Evolutionary conservation across 2,888 invertebrate genomes (phyloP).

Genomic region (Eledone cirrhosa): DNA sequence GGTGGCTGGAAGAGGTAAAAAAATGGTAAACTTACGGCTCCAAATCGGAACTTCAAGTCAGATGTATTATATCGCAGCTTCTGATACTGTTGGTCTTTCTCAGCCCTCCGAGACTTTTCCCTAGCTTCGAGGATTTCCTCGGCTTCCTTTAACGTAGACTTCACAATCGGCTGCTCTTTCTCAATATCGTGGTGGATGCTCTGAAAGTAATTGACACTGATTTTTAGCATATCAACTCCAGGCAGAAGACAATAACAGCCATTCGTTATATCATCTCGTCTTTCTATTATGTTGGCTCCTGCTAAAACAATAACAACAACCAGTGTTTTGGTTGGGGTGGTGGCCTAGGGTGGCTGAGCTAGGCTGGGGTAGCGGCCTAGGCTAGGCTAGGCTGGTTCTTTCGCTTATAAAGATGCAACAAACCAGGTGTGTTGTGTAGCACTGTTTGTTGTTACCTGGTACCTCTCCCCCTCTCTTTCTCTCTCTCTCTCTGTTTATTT

Average conservation of each 20-base stretch:
- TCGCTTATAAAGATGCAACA: no score
- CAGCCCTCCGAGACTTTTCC: conserved; percentile 46
- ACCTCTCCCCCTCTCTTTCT: no score
- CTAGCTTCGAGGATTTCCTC: conserved; percentile 53
- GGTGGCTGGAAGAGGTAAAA: neutral
- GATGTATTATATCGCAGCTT: conserved; percentile 59
- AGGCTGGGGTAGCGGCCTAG: no score
- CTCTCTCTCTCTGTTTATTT: no score
- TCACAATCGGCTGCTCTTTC: conserved; percentile 44
- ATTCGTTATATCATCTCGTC: no score
- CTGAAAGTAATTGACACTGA: conserved; percentile 38
- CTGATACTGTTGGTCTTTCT: conserved; percentile 60
- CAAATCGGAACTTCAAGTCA: conserved; percentile 61
- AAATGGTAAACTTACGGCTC: conserved; percentile 49
- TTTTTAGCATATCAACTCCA: conserved; percentile 10
- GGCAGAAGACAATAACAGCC: neutral
- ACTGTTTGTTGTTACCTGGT: no score
- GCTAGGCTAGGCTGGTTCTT: no score
- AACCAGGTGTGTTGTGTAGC: no score
- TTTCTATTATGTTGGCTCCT: no score
- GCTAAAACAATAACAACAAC: no score
- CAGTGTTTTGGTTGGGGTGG: no score
- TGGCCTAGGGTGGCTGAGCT: no score
- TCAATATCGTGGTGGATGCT: conserved; percentile 49
- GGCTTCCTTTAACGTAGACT: conserved; percentile 49